Evolutionary conservation across 2,888 invertebrate species (phyloP).

Genomic region (Leptinotarsa rubiginosa): DNA sequence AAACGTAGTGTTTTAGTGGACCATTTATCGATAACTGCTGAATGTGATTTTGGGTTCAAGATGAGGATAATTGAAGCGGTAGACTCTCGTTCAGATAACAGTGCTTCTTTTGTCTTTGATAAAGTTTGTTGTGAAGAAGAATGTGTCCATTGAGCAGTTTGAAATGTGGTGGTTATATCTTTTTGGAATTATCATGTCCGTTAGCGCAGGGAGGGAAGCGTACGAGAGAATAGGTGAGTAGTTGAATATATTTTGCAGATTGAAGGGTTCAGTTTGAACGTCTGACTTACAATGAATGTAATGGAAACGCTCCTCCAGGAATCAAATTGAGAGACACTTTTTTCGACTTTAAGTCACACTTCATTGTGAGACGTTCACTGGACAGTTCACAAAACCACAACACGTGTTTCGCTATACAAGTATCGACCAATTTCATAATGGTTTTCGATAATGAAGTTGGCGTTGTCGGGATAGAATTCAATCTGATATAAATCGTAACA

Average conservation of each 20-base stretch:
- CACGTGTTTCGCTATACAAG: too few relatives aligned
- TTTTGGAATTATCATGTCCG: conserved; percentile 35
- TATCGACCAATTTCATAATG: too few relatives aligned
- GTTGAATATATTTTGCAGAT: neutral
- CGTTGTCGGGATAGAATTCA: too few relatives aligned
- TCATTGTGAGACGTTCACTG: too few relatives aligned
- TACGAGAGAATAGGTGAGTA: conserved; percentile 39
- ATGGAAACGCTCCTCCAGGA: too few relatives aligned
- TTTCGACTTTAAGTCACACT: too few relatives aligned
- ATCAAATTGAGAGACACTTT: too few relatives aligned
- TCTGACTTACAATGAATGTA: too few relatives aligned
- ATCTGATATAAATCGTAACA: too few relatives aligned
- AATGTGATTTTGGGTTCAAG: conserved; percentile 3
- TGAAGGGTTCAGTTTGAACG: neutral
- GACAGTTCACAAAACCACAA: too few relatives aligned
- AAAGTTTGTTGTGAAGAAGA: conserved; percentile 30
- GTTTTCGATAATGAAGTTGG: too few relatives aligned
- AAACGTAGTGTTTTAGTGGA: neutral
- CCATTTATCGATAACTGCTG: neutral
- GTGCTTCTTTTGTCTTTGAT: conserved; percentile 14
- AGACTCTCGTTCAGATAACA: neutral
- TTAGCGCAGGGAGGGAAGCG: conserved; percentile 36
- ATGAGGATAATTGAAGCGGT: neutral
- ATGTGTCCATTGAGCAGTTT: conserved; percentile 35
- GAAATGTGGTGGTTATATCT: conserved; percentile 40